phyloP scores from a whole-genome alignment of 2,797 vertebrate species.

The Bradypus variegatus region DNA sequence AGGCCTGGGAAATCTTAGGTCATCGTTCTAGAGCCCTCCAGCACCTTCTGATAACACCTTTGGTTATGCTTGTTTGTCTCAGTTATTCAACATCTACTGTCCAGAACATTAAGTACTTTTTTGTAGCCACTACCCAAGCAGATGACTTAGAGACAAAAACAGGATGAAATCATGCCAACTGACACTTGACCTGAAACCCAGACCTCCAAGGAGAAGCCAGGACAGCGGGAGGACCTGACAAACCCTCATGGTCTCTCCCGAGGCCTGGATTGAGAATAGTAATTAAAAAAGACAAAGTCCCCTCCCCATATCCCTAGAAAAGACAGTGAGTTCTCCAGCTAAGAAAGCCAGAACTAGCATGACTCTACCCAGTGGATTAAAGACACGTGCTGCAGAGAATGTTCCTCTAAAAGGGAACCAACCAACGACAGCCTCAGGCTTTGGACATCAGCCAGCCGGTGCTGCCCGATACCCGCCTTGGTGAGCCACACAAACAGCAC shows the following conservation, averaged over 20 bases:
- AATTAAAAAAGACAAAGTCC: too few species aligned
- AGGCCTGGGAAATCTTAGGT: background rate
- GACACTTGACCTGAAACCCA: background rate
- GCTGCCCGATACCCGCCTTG: accelerated
- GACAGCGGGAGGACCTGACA: background rate
- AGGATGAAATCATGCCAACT: background rate
- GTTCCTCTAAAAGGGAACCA: background rate
- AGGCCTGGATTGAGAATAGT: background rate
- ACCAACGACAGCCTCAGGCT: accelerated
- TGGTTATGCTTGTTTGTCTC: background rate
- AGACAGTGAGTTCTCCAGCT: background rate
- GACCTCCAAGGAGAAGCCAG: background rate
- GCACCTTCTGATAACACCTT: background rate
- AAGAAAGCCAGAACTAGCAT: background rate
- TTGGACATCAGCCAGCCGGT: background rate
- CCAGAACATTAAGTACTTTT: background rate
- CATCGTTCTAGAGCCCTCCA: background rate
- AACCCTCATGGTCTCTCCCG: background rate
- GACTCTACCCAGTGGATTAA: too few species aligned
- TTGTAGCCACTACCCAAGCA: background rate
- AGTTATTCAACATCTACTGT: background rate
- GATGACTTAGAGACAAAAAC: background rate
- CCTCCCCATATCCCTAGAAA: background rate
- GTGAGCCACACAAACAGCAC: too few species aligned
- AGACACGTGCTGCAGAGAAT: background rate